These are phyloP conservation scores for Barnardius zonarius DNA, from an alignment of 2,113 vertebrate genomes.

Conservation along the genomic window DNA sequence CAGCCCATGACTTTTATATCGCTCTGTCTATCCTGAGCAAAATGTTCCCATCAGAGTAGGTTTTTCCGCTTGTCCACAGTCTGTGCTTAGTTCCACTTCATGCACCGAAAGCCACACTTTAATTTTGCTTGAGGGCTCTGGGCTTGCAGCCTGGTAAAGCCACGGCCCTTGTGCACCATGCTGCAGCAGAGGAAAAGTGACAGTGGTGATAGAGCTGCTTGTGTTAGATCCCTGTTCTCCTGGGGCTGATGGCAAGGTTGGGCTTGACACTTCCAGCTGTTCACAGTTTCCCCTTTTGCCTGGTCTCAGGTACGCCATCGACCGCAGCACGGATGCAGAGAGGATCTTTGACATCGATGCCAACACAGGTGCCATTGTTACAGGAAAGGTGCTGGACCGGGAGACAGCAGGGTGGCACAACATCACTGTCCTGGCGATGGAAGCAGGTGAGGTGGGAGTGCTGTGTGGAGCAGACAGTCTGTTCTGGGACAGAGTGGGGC, in stretches of 20 bases:
- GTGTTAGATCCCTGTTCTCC: not conserved
- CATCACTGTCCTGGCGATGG: constrained; percentile 91
- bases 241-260: not conserved
- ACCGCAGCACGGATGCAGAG: constrained; percentile 85
- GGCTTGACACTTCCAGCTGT: not conserved
- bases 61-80: not conserved
- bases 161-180: rapidly evolving
- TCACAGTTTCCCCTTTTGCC: not conserved
- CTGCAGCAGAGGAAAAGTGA: not conserved
- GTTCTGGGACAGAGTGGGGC: not conserved
- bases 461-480: not conserved
- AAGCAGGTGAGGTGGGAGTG: constrained; percentile 81
- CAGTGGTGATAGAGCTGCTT: not conserved
- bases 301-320: constrained; percentile 86
- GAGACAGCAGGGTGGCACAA: constrained; percentile 98
- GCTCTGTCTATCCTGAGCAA: not conserved
- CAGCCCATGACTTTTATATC: not conserved
- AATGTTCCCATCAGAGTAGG: not conserved
- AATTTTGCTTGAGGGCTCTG: not conserved
- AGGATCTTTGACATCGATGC: constrained; percentile 93
- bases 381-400: constrained; percentile 89
- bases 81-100: not conserved
- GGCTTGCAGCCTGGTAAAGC: not conserved
- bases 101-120: not conserved
- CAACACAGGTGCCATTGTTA: constrained; percentile 87